These are phyloP conservation scores for Anthophora plumipes DNA, from an alignment of 2,888 invertebrate genomes.

Conservation along the genomic window DNA sequence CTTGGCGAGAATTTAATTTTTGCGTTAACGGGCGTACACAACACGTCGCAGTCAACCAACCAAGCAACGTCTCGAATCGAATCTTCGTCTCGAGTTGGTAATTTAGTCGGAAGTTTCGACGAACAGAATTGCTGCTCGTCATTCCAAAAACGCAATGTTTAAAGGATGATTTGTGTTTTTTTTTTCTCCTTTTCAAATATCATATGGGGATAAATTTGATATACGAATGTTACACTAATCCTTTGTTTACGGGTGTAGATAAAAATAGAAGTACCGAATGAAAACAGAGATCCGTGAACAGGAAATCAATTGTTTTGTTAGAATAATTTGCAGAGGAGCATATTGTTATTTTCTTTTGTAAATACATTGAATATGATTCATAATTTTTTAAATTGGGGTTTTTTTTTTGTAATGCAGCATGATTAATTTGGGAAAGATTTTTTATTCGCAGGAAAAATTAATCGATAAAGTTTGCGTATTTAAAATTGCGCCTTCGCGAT, in stretches of 20 bases:
- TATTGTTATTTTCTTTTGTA: neutral
- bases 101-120: slow-evolving; percentile 12
- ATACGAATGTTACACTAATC: too few species aligned
- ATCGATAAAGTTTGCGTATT: too few species aligned
- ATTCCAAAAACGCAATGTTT: neutral
- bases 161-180: neutral
- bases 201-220: too few species aligned
- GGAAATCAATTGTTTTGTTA: too few species aligned
- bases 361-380: too few species aligned
- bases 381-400: too few species aligned
- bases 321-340: neutral
- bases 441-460: too few species aligned
- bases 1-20: slow-evolving; percentile 7
- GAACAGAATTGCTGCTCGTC: neutral
- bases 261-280: too few species aligned
- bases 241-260: too few species aligned
- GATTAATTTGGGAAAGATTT: too few species aligned
- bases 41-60: neutral
- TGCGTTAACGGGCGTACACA: neutral
- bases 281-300: too few species aligned
- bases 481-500: neutral
- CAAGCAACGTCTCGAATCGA: slow-evolving; percentile 3
- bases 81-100: slow-evolving; percentile 15
- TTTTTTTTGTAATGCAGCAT: too few species aligned
- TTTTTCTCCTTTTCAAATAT: neutral